phyloP scores from a whole-genome alignment of 2,888 invertebrate species.

The Tribolium freemani region DNA sequence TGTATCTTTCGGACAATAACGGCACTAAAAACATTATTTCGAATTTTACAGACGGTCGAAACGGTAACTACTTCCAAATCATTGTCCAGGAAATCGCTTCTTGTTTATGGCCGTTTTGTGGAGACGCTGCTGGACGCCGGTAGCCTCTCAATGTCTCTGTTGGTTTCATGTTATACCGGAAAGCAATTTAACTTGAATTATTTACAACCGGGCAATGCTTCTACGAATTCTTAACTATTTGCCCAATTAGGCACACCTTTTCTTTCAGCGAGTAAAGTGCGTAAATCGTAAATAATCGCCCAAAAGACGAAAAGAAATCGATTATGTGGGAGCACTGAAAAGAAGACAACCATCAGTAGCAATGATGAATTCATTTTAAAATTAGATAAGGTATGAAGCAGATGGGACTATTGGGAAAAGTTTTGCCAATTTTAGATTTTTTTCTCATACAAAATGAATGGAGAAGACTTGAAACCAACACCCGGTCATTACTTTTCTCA shows the following conservation, averaged over 20 bases:
- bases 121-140: slow-evolving; percentile 22
- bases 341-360: background rate
- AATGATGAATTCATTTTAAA: background rate
- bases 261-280: background rate
- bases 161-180: slow-evolving; percentile 29
- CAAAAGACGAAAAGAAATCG: slow-evolving; percentile 3
- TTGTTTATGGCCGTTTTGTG: slow-evolving; percentile 31
- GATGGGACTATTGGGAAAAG: too few relatives aligned
- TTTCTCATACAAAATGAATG: background rate
- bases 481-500: too few relatives aligned
- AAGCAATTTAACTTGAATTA: slow-evolving; percentile 36
- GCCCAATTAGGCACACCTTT: slow-evolving; percentile 7
- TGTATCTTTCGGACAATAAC: slow-evolving; percentile 23
- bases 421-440: background rate
- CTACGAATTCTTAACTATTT: slow-evolving; percentile 21
- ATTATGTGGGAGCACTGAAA: background rate
- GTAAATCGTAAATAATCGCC: background rate
- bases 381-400: too few relatives aligned
- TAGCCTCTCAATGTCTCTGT: slow-evolving; percentile 35
- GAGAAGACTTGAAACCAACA: too few relatives aligned
- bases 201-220: slow-evolving; percentile 23
- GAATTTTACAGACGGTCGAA: slow-evolving; percentile 28
- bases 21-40: slow-evolving; percentile 32
- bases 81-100: slow-evolving; percentile 21
- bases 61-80: slow-evolving; percentile 20